These are phyloP conservation scores for Poecile atricapillus DNA, from an alignment of 2,113 vertebrate species.

Conservation along the genomic window DNA sequence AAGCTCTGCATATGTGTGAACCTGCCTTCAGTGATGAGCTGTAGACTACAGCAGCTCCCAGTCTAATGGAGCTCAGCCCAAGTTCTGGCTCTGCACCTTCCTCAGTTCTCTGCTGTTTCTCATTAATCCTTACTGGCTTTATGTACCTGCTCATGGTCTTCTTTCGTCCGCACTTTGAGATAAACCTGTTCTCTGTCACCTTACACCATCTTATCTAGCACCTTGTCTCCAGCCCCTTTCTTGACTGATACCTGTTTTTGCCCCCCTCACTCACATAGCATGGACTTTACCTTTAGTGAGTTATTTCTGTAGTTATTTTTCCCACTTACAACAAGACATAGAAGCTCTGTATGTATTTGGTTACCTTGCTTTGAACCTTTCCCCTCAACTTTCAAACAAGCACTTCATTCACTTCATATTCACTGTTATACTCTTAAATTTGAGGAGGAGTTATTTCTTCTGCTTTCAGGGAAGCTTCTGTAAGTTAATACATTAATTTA, in stretches of 20 bases:
- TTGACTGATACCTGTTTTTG: not conserved
- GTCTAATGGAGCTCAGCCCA: not conserved
- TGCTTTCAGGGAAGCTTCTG: not conserved
- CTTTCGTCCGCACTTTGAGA: not conserved
- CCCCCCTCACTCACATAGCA: not conserved
- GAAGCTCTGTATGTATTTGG: not conserved
- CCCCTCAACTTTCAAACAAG: not conserved
- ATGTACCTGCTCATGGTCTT: not conserved
- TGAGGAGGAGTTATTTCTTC: not conserved
- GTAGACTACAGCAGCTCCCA: not conserved
- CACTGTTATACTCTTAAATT: not conserved
- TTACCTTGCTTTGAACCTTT: not conserved
- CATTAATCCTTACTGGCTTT: not conserved
- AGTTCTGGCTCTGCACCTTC: accelerated
- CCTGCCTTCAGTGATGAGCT: not conserved
- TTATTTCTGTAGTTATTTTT: not conserved
- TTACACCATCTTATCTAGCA: not conserved
- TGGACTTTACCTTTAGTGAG: not conserved
- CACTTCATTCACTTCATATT: not conserved
- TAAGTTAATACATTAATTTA: not conserved
- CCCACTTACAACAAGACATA: not conserved
- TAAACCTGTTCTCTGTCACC: not conserved
- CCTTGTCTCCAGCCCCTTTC: not conserved
- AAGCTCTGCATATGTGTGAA: not conserved
- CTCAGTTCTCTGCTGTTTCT: not conserved